A percentile compares a stretch with the other conserved stretches of the same genome.
Conservation (phyloP, 2,888 invertebrate species). For the Acrocera orbiculus region DNA sequence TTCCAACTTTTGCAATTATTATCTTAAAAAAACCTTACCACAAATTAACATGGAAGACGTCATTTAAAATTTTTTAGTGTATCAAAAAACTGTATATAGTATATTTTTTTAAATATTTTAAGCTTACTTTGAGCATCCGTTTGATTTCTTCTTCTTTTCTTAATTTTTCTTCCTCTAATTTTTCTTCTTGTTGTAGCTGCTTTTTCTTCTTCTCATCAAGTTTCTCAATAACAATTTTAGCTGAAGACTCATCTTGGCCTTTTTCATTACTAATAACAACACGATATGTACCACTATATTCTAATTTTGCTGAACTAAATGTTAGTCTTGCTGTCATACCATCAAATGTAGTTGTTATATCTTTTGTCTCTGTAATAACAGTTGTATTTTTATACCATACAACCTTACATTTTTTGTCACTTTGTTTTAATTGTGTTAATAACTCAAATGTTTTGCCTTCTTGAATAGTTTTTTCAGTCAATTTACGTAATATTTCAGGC, state of each 20-base stretch:
- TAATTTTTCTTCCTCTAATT: constrained; percentile 31
- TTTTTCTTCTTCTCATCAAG: constrained; percentile 36
- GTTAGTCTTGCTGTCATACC: constrained; percentile 63
- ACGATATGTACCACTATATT: constrained; percentile 64
- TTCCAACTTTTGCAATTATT: too few species aligned
- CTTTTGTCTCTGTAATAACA: constrained; percentile 57
- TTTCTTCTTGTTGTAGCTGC: constrained; percentile 31
- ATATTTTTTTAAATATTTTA: too few species aligned
- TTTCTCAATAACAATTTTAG: constrained; percentile 64
- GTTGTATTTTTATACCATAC: constrained; percentile 74
- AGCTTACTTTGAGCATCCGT: too few species aligned
- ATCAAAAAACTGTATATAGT: too few species aligned
- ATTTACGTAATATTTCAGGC: constrained; percentile 61
- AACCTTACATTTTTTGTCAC: constrained; percentile 63
- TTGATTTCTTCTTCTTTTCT: constrained; percentile 19
- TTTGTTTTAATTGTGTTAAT: constrained; percentile 50
- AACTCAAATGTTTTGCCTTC: constrained; percentile 66
- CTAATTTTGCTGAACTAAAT: constrained; percentile 57
- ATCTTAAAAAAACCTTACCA: too few species aligned
- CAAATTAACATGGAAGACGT: too few species aligned
- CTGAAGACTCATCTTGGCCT: constrained; percentile 75
- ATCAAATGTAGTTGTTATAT: constrained; percentile 64
- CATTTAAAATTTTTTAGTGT: too few species aligned
- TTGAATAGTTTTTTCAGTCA: constrained; percentile 51
- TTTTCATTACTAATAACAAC: constrained; percentile 78